Conservation (phyloP, 2,888 invertebrate genomes). For the Ormyrus nitidulus region DNA sequence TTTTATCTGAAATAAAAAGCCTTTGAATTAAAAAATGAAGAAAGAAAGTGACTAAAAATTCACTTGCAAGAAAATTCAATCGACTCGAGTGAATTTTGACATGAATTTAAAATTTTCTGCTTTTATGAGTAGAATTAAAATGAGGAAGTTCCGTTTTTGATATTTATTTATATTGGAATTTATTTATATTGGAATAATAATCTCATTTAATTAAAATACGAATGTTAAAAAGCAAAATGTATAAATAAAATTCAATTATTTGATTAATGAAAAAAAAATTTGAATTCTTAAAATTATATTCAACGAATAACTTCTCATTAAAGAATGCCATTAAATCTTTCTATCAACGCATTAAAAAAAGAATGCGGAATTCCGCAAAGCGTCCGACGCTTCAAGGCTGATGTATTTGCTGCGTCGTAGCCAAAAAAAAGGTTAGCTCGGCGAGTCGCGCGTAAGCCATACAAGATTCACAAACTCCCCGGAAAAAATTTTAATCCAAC, state of each 20-base stretch:
- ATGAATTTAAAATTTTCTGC: conserved; percentile 3
- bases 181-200: neutral
- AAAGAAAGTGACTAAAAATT: no score
- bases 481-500: conserved; percentile 6
- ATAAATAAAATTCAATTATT: neutral
- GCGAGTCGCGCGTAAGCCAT: neutral
- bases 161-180: no score
- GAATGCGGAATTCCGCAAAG: neutral
- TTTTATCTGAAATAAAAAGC: no score
- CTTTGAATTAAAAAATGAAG: no score
- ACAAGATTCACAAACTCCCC: neutral
- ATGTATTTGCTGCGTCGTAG: neutral
- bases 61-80: neutral
- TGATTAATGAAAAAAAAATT: neutral
- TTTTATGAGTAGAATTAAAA: neutral
- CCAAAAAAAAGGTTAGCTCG: conserved; percentile 32
- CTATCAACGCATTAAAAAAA: no score
- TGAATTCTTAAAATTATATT: no score
- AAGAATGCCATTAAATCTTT: no score
- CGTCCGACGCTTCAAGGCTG: conserved; percentile 10
- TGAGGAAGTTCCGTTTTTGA: neutral
- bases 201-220: neutral
- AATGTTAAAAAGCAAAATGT: neutral
- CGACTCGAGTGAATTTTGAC: neutral
- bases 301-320: no score